Conservation (phyloP, 2,888 invertebrate genomes). For the Pristionchus japonicus region DNA sequence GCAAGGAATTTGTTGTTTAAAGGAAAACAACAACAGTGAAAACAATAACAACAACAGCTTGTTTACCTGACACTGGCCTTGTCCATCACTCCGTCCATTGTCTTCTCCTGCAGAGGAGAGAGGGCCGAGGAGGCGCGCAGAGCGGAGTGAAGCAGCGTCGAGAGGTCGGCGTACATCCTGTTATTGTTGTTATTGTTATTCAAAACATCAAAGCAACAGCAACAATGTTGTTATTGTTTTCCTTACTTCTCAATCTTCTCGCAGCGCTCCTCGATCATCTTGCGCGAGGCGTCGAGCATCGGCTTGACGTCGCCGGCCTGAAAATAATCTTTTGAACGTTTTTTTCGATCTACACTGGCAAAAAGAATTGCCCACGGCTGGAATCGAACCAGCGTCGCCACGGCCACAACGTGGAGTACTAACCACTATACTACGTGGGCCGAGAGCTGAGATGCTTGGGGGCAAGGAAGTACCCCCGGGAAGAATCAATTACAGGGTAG, state of each 20-base stretch:
- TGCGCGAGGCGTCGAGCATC: neutral
- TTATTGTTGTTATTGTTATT: neutral
- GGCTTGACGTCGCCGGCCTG: neutral
- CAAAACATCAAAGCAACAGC: too few relatives aligned
- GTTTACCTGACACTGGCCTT: constrained; percentile 10
- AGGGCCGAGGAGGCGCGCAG: neutral
- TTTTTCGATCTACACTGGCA: too few relatives aligned
- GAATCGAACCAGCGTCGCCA: constrained; percentile 67
- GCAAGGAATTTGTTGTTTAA: neutral
- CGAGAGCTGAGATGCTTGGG: constrained; percentile 47
- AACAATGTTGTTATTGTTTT: neutral
- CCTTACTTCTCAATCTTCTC: constrained; percentile 20
- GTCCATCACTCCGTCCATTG: constrained; percentile 31
- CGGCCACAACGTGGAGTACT: constrained; percentile 69
- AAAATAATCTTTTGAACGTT: neutral
- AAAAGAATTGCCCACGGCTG: constrained; percentile 49
- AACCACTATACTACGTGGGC: constrained; percentile 68
- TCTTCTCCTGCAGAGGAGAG: neutral
- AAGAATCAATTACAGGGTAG: neutral
- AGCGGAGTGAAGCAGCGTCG: neutral
- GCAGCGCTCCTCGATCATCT: neutral
- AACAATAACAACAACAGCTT: too few relatives aligned
- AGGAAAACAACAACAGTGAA: too few relatives aligned
- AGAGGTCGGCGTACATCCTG: constrained; percentile 6
- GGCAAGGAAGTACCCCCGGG: neutral